phyloP scores from a whole-genome alignment of 2,888 invertebrate species.

The Caenorhabditis becei region DNA sequence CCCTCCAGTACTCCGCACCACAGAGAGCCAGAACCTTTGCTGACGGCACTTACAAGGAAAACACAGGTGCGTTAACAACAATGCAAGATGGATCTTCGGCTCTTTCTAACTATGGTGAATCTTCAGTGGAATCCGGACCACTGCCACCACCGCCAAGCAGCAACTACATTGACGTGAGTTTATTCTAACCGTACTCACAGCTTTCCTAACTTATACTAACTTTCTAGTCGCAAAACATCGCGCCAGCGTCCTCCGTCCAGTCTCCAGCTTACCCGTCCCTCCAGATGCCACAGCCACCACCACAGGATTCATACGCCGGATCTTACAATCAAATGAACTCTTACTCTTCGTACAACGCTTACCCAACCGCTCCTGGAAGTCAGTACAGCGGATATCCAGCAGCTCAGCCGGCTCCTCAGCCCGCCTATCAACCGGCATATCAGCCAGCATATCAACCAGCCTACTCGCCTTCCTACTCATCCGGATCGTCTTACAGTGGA shows the following conservation, averaged over 20 bases:
- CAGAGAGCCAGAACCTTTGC: slow-evolving; percentile 38
- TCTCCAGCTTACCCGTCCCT: slow-evolving; percentile 38
- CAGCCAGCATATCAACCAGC: slow-evolving; percentile 61
- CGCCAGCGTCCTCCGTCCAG: slow-evolving; percentile 45
- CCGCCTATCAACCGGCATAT: slow-evolving; percentile 58
- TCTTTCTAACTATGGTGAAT: slow-evolving; percentile 60
- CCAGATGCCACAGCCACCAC: slow-evolving; percentile 54
- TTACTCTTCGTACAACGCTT: slow-evolving; percentile 24
- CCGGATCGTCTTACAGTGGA: neutral
- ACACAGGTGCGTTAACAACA: slow-evolving; percentile 43
- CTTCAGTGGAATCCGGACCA: slow-evolving; percentile 58
- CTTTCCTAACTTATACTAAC: slow-evolving; percentile 37
- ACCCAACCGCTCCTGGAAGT: slow-evolving; percentile 36
- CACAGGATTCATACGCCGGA: slow-evolving; percentile 38
- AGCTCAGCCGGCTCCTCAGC: slow-evolving; percentile 49
- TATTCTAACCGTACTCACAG: slow-evolving; percentile 3
- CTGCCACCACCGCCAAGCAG: slow-evolving; percentile 56
- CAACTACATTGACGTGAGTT: slow-evolving; percentile 53
- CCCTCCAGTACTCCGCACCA: slow-evolving; percentile 60
- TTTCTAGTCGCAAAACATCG: slow-evolving; percentile 62
- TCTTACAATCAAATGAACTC: slow-evolving; percentile 25
- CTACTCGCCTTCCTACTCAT: slow-evolving; percentile 36
- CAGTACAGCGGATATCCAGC: slow-evolving; percentile 60
- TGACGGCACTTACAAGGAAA: slow-evolving; percentile 45
- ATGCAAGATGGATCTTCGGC: slow-evolving; percentile 55